Evolutionary conservation across 1,140 invertebrate genomes (phyloP), one percentile per base, ranked within the genome.

Genomic region (Halesus radiatus): DNA sequence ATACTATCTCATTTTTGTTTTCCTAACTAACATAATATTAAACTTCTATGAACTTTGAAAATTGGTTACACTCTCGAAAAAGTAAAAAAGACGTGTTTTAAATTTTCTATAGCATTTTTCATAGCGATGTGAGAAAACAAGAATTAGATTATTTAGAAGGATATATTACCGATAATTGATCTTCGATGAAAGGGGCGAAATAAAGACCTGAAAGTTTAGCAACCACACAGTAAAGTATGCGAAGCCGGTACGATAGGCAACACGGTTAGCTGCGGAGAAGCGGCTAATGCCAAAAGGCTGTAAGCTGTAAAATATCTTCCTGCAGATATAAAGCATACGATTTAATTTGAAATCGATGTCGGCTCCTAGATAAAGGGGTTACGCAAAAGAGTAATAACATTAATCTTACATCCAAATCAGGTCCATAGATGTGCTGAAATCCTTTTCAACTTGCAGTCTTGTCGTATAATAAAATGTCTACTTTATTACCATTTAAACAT

Each of bases 231-330:
- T 37, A 16, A 45, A 26, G 62, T 32, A 66, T 15, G 22, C 16
- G 62, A 29, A 32, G 62, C 26, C 29, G 26, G 66, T 70, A 22
- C 16, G 37, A 70, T 20, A 45, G 26, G 62, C 62, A 32, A 66
- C 66, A 23, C 22, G 29, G 64, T 50, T 37, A 23, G 53, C 50
- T 13, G 22, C 68, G 68, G 52, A 73, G 66, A 66, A 74, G 26
- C 64, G 37, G 66, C 77, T 81, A 81, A 81, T 79, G 77, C 62
- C 54, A 76, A 81, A 81, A 81, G 80, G 26, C 37, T 81, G 80
- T 81, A 64, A 20, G 54, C 56, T 54, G 22, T 76, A 22, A 53
- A 62, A 76, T 37, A 56, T 62, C 74, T 62, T 20, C 54, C 54
- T n/a, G 74, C 37, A 60, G 56, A 62, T 62, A 76, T 76, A 76